Conservation (phyloP, 1,140 invertebrate genomes). For the Drosophila parvula region DNA sequence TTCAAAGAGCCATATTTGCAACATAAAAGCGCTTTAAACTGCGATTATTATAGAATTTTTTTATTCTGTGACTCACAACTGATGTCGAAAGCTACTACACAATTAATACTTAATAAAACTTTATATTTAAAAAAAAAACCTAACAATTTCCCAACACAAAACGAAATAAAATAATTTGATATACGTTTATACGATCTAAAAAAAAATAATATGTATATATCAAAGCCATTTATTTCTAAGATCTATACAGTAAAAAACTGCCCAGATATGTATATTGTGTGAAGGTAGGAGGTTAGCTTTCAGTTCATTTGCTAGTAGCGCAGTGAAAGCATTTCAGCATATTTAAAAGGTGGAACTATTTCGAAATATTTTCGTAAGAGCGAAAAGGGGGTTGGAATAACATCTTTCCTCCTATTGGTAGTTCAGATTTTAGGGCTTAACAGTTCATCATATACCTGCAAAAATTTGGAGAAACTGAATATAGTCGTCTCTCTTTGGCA, state of each 20-base stretch:
- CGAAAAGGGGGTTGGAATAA: constrained; percentile 54
- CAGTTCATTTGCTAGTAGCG: constrained; percentile 48
- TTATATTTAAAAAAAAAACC: no score
- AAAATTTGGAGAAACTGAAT: constrained; percentile 10
- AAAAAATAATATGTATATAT: neutral
- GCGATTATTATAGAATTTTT: no score
- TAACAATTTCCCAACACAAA: no score
- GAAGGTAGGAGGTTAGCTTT: constrained; percentile 69
- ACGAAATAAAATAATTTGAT: no score
- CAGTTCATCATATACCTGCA: constrained; percentile 9
- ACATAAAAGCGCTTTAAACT: no score
- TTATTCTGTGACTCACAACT: no score
- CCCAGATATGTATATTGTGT: constrained; percentile 67
- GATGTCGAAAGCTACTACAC: no score
- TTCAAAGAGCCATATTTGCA: no score
- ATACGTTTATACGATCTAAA: neutral
- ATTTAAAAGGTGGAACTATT: constrained; percentile 57
- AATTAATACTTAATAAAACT: no score
- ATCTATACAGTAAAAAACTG: constrained; percentile 37
- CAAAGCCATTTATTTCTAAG: constrained; percentile 38
- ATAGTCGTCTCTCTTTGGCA: constrained; percentile 40
- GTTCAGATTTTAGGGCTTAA: constrained; percentile 19
- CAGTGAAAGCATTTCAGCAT: constrained; percentile 63
- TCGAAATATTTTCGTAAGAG: constrained; percentile 45
- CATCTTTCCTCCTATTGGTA: constrained; percentile 51